Evolutionary conservation across 2,113 vertebrate genomes (phyloP).

Genomic region (Phoenicopterus ruber): DNA sequence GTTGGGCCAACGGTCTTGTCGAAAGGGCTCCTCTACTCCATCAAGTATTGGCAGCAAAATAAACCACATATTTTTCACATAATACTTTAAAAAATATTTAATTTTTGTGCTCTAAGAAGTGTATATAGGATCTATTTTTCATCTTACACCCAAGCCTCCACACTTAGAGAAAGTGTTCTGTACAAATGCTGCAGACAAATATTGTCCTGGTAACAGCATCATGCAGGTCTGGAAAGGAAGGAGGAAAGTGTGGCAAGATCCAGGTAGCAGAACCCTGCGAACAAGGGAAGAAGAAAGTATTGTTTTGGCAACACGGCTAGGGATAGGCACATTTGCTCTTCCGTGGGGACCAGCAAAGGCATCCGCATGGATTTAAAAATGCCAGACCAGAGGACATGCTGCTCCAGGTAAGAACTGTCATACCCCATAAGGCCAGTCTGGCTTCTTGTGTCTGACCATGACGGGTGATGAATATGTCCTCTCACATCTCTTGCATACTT

Average conservation of each 20-base stretch:
- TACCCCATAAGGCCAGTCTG: neutral
- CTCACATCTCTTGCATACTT: neutral
- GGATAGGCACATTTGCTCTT: neutral
- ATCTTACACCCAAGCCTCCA: neutral
- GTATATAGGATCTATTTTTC: neutral
- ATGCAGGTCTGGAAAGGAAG: neutral
- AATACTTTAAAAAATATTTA: neutral
- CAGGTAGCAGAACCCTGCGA: neutral
- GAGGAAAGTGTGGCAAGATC: neutral
- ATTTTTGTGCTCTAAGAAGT: neutral
- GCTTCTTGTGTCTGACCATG: neutral
- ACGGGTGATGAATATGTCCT: fast-evolving
- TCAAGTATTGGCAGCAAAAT: neutral
- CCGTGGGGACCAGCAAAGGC: neutral
- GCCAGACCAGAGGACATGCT: neutral
- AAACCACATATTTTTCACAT: neutral
- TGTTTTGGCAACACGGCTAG: neutral
- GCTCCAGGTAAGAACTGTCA: neutral
- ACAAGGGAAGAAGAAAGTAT: neutral
- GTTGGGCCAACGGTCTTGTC: neutral
- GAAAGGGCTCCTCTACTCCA: neutral
- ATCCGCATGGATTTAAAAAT: neutral
- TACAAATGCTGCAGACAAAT: neutral
- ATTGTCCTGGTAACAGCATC: neutral
- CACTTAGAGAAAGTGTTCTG: neutral